phyloP scores from a whole-genome alignment of 2,113 vertebrate genomes.

The Onychostruthus taczanowskii region DNA sequence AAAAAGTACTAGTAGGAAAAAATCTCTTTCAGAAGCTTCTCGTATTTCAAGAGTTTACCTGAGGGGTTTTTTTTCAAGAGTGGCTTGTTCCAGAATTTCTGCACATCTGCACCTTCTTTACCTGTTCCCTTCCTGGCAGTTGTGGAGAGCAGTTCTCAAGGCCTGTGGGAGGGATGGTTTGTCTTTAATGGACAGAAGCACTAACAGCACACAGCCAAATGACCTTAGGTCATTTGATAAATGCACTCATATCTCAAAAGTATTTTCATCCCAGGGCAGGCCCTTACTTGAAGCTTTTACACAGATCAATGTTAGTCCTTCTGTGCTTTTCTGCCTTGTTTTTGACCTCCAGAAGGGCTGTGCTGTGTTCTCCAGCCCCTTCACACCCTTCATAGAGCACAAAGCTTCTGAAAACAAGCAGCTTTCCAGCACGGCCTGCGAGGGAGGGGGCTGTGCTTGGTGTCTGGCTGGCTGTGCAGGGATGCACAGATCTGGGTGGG shows the following conservation, averaged over 20 bases:
- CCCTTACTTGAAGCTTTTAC: neutral
- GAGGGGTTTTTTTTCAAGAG: neutral
- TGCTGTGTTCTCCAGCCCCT: neutral
- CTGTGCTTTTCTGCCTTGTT: neutral
- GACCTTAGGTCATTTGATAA: neutral
- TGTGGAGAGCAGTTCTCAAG: neutral
- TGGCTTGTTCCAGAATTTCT: neutral
- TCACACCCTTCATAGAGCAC: neutral
- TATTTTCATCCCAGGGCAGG: neutral
- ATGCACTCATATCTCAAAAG: neutral
- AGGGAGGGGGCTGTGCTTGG: neutral
- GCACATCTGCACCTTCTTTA: neutral
- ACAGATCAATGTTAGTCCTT: neutral
- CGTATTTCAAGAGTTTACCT: neutral
- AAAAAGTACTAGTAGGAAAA: neutral
- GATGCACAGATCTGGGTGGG: neutral
- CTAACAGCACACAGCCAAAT: neutral
- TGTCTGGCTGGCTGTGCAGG: constrained; percentile 8
- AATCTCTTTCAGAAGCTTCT: neutral
- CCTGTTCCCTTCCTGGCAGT: neutral
- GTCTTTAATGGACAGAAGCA: neutral
- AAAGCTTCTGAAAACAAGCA: neutral
- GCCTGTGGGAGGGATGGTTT: neutral
- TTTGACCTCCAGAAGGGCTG: neutral
- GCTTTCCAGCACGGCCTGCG: neutral